A percentile compares a stretch with the other conserved stretches of the same genome.
Conservation (phyloP, 2,888 invertebrate genomes). For the Protonemura montana region DNA sequence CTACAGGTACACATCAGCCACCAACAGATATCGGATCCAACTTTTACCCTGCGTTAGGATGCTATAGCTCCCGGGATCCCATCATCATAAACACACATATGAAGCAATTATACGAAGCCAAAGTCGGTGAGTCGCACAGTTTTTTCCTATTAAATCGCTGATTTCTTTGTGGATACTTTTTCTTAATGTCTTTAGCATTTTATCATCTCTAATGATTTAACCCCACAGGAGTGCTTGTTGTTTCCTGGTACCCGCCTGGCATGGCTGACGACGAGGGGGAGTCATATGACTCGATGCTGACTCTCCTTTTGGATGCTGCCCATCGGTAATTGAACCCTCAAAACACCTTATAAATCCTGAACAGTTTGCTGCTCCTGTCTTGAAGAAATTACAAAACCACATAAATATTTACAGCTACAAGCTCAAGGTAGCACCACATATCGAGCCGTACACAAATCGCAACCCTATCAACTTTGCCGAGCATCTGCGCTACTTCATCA, state of each 20-base stretch:
- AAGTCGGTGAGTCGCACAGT: slow-evolving; percentile 62
- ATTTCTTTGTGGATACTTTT: too few relatives aligned
- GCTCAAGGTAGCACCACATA: slow-evolving; percentile 66
- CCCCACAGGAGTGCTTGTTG: slow-evolving; percentile 63
- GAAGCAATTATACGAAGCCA: slow-evolving; percentile 65
- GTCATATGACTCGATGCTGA: slow-evolving; percentile 59
- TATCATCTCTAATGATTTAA: not conserved
- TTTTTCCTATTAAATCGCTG: too few relatives aligned
- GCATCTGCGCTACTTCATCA: slow-evolving; percentile 60
- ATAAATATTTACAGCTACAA: slow-evolving; percentile 54
- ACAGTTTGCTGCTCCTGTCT: too few relatives aligned
- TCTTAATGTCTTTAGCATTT: not conserved
- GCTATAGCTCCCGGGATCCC: slow-evolving; percentile 63
- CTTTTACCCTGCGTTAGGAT: slow-evolving; percentile 64
- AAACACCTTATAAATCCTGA: too few relatives aligned
- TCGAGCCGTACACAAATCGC: slow-evolving; percentile 66
- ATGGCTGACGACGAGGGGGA: slow-evolving; percentile 53
- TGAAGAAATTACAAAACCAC: too few relatives aligned
- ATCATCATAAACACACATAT: slow-evolving; percentile 66
- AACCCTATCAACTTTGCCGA: slow-evolving; percentile 62
- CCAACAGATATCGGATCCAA: slow-evolving; percentile 65
- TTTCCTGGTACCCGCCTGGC: slow-evolving; percentile 65
- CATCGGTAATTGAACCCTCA: slow-evolving; percentile 55
- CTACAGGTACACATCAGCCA: slow-evolving; percentile 62
- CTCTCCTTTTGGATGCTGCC: slow-evolving; percentile 58